Base-by-base conservation (phyloP, 2,888 invertebrate species). In the Cerastis rubricosa region DNA sequence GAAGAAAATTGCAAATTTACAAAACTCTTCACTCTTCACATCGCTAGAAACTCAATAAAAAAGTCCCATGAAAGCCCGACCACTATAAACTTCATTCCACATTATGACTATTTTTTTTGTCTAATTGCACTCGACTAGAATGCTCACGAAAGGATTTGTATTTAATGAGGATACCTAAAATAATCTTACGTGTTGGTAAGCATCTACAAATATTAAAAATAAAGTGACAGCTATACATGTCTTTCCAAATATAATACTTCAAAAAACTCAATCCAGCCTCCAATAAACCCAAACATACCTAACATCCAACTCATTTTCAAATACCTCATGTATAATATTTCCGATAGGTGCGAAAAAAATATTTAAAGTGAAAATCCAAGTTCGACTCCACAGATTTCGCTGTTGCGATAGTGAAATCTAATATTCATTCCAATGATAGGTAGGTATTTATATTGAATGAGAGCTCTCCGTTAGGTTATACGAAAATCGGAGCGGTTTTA, bases 351-450 rank as follows among this genome's bases (percentile, higher is more conserved):
- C 66, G 2, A 67, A 19, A 74, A 66, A 83, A 74, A 80, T 66
- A 68, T 81, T 75, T 77, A 61, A 71, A 82, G 2, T 25, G 40
- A 64, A 71, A 78, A 70, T 76, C 54, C 47, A 35, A 67, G 61
- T 71, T 72, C 86, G 67, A 83, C 93, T 94, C 93, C 71, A 89
- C 70, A 75, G 84, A 76, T 92, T 91, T 89, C 87, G 69, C 74
- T 92, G 90, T 94, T 89, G 80, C 81, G 76, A 90, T 93, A 94
- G 92, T 94, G 92, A 94, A 94, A 95, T 95, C 92, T 94, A 94
- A 95, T 95, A 95, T 94, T 94, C 93, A 94, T 94, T 94, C 93
- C 92, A 89, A 88, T 93, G 92, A 92, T 92, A 92, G 91, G 88
- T 92, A 93, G 91, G 91, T 93, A 94, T 94, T 94, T 94, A 92